Conservation (phyloP, 2,888 invertebrate species). For the Alitta virens region DNA sequence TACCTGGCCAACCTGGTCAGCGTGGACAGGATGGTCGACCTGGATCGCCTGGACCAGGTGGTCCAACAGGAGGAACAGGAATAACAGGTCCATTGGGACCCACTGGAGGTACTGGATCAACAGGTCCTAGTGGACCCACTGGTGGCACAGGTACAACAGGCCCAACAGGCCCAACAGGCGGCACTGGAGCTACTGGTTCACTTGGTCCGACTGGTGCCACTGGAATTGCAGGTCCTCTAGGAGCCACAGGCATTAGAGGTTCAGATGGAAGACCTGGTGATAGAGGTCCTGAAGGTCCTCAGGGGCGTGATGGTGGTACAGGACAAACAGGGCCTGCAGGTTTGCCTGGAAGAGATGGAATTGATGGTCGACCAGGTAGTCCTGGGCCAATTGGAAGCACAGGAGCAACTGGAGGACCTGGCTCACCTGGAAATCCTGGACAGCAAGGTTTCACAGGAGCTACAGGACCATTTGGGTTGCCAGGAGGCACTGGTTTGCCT, state of each 20-base stretch:
- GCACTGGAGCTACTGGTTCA: constrained; percentile 5
- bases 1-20: constrained; percentile 17
- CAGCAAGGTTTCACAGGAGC: constrained; percentile 22
- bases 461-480: constrained; percentile 14
- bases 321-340: background rate
- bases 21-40: constrained; percentile 15
- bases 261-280: background rate
- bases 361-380: background rate
- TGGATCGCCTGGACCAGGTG: constrained; percentile 17
- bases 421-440: constrained; percentile 23
- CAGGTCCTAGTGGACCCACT: constrained; percentile 20
- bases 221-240: constrained; percentile 3
- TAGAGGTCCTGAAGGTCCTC: background rate
- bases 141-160: constrained; percentile 22
- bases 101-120: constrained; percentile 17
- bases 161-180: constrained; percentile 16
- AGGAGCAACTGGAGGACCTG: constrained; percentile 16
- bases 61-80: constrained; percentile 12
- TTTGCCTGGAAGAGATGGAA: background rate
- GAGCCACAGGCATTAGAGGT: constrained; percentile 18
- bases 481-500: constrained; percentile 1
- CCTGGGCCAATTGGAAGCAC: background rate
- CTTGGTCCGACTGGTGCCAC: constrained; percentile 15
- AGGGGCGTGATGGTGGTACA: background rate
- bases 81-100: background rate